A percentile compares a stretch with the other conserved stretches of the same genome.
phyloP scores from a whole-genome alignment of 2,888 invertebrate genomes.

The Orthosia cruda region DNA sequence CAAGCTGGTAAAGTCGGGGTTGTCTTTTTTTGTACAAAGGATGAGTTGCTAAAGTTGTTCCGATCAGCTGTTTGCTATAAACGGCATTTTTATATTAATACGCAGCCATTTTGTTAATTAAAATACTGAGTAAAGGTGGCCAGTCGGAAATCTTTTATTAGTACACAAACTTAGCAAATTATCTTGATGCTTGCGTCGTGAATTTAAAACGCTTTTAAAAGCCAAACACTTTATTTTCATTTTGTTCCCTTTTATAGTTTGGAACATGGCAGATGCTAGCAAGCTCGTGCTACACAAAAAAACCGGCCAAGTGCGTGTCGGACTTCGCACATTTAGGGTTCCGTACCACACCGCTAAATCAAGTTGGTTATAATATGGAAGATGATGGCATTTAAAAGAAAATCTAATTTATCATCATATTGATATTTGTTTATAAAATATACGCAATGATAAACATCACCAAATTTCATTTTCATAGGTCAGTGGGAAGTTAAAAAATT shows the following conservation, averaged over 20 bases:
- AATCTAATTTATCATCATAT: too few relatives aligned
- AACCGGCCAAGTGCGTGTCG: too few relatives aligned
- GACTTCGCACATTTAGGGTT: too few relatives aligned
- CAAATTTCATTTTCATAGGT: too few relatives aligned
- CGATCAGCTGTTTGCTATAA: slow-evolving; percentile 45
- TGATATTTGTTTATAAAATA: too few relatives aligned
- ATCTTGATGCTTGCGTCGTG: not conserved
- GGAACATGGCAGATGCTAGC: slow-evolving; percentile 35
- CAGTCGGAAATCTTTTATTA: slow-evolving; percentile 10
- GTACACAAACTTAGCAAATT: not conserved
- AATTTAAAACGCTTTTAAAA: slow-evolving; percentile 4
- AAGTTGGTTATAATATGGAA: too few relatives aligned
- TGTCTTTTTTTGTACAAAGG: slow-evolving; percentile 1
- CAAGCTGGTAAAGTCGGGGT: slow-evolving; percentile 25
- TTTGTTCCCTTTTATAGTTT: slow-evolving; percentile 2
- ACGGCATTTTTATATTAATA: slow-evolving; percentile 1
- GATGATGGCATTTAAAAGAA: too few relatives aligned
- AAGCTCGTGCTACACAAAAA: slow-evolving; percentile 12
- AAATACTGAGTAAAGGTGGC: slow-evolving; percentile 22
- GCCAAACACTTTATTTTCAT: not conserved
- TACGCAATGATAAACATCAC: too few relatives aligned
- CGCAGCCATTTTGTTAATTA: slow-evolving; percentile 10
- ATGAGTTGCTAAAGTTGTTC: not conserved
- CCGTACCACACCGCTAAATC: too few relatives aligned
- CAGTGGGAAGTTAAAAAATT: too few relatives aligned